Evolutionary conservation across 2,113 vertebrate genomes (phyloP), one percentile per base, ranked within the genome.

Genomic region (Embiotoca jacksoni): DNA sequence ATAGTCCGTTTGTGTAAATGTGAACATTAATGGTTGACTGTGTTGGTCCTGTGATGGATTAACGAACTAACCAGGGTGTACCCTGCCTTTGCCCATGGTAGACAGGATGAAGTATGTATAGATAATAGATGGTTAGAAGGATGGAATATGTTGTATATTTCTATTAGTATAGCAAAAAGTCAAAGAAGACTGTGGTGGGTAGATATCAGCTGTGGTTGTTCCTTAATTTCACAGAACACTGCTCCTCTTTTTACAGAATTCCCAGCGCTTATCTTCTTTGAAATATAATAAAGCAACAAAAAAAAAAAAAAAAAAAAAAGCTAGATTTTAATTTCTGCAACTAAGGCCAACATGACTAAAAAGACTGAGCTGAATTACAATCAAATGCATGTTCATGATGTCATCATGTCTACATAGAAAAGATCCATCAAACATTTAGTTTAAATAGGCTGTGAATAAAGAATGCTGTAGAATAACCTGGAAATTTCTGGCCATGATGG

Each of bases 401-500:
- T 23, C 13, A 54, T 9, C 31, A 69, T 53, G 49, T 30, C 3
- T 5, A 6, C 49, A 59, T 4, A 31, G 35, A 52, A 55, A 53
- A 76, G 63, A 70, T 73, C 31, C 5, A 44, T 13, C 33, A 31
- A 58, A 13, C 46, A 23, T 64, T 72, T 35, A 32, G 58, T 58
- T 39, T 36, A 50, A 68, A 3, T 11, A 44, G 41, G 41, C 2
- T 36, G 2, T 37, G 70, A 64, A 69, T 69, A 57, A 83, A 72
- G 0, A 1, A 16, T 11, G 11, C 10, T 69, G 56, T 14, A 35
- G 11, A 58, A n/a, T 95, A 23, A 99, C 98, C 91, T 99, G 98
- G 82, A 98, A 99, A 89, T 99, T 97, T 86, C 96, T 97, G 75
- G 96, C 96, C 92, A 99, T 97, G 88, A 97, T 89, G 0, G 97